A percentile compares a stretch with the other conserved stretches of the same genome.
Conservation (phyloP, 2,113 vertebrate genomes). For the Chionodraco myersi region DNA sequence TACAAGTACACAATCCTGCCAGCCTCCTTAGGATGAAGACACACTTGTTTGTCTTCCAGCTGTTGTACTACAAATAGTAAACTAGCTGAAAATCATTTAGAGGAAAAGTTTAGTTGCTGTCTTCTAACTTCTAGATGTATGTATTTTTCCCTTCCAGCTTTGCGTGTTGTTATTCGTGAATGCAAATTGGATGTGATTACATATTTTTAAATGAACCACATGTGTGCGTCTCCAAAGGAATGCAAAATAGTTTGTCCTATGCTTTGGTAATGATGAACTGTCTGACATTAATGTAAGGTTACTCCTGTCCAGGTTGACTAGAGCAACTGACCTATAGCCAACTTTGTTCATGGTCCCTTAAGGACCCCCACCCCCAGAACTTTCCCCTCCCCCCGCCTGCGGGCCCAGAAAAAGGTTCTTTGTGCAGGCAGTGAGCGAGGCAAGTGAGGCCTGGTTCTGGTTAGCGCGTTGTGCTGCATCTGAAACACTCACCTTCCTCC, state of each 20-base stretch:
- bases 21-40: conserved; percentile 34
- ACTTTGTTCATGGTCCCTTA: conserved; percentile 72
- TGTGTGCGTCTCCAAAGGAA: conserved; percentile 56
- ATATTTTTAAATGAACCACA: conserved; percentile 62
- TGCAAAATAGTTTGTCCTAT: conserved; percentile 35
- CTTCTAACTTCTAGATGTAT: conserved; percentile 60
- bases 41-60: conserved; percentile 59
- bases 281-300: conserved; percentile 48
- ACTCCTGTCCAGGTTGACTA: conserved; percentile 54
- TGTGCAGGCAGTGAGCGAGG: conserved; percentile 75
- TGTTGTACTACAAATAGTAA: conserved; percentile 42
- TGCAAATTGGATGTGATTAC: conserved; percentile 74
- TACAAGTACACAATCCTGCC: conserved; percentile 37
- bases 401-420: conserved; percentile 80
- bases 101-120: conserved; percentile 39
- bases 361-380: conserved; percentile 50
- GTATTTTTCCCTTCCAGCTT: conserved; percentile 64
- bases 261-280: conserved; percentile 35
- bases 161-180: conserved; percentile 71
- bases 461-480: conserved; percentile 78
- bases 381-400: conserved; percentile 55
- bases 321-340: conserved; percentile 63
- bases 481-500: conserved; percentile 84
- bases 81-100: conserved; percentile 55
- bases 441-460: conserved; percentile 78